Evolutionary conservation across 2,797 vertebrate genomes (phyloP).

Genomic region (Rousettus madagascariensis): DNA sequence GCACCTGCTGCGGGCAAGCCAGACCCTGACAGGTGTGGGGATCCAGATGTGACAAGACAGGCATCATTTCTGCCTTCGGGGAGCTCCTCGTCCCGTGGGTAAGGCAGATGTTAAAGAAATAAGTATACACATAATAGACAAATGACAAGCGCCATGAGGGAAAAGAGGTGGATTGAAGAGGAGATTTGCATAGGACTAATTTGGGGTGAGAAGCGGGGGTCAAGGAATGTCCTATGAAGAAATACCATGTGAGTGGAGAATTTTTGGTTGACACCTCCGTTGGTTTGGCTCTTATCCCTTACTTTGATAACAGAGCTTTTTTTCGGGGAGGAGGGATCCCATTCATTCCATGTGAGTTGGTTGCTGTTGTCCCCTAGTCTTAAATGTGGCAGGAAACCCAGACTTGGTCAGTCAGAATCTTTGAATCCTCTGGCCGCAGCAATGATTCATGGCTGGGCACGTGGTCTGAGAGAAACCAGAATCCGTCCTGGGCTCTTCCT

Average conservation of each 20-base stretch:
- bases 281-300: not conserved
- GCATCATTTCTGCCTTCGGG: not conserved
- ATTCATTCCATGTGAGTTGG: not conserved
- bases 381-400: not conserved
- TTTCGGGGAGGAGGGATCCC: not conserved
- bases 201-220: not conserved
- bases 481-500: not conserved
- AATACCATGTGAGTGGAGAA: accelerated
- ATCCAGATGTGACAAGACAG: not conserved
- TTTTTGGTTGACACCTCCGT: not conserved
- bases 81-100: not conserved
- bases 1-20: not conserved
- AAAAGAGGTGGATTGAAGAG: not conserved
- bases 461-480: not conserved
- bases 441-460: not conserved
- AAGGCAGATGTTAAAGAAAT: not conserved
- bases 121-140: not conserved
- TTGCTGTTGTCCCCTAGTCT: not conserved
- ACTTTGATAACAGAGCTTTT: not conserved
- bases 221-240: not conserved
- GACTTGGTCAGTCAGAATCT: not conserved
- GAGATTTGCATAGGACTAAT: not conserved
- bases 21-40: accelerated
- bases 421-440: not conserved
- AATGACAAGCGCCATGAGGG: too few relatives aligned